A percentile compares a stretch with the other conserved stretches of the same genome.
These are phyloP conservation scores for Rhinolophus ferrumequinum DNA, from an alignment of 2,113 vertebrate genomes.

Conservation along the genomic window DNA sequence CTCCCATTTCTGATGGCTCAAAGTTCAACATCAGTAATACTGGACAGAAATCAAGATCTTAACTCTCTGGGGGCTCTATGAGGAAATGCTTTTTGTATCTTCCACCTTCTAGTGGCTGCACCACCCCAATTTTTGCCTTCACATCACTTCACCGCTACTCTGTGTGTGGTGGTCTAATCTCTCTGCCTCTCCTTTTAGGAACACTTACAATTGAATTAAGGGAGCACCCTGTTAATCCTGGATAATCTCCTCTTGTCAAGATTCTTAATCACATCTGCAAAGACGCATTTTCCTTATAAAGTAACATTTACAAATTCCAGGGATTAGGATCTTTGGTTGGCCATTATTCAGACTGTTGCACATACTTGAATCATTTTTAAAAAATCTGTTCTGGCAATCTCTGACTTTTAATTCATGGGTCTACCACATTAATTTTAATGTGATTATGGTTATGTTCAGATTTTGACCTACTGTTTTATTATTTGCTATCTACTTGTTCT, in stretches of 20 bases:
- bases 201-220: neutral
- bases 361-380: neutral
- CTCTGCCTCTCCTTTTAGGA: neutral
- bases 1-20: neutral
- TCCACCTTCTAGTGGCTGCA: neutral
- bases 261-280: neutral
- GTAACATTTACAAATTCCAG: neutral
- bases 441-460: neutral
- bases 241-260: neutral
- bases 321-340: neutral
- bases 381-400: neutral
- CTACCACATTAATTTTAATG: neutral
- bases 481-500: neutral
- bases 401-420: neutral
- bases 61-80: neutral
- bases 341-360: neutral
- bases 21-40: neutral
- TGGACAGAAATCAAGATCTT: neutral
- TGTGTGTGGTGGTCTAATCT: neutral
- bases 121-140: neutral
- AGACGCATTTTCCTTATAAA: neutral
- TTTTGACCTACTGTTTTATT: neutral
- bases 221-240: neutral
- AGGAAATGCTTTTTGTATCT: no score
- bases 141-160: neutral